Percentiles rank a stretch among this genome's conserved stretches.
These are phyloP conservation scores for Tolypeutes matacus DNA, from an alignment of 2,797 vertebrate species.

Conservation along the genomic window DNA sequence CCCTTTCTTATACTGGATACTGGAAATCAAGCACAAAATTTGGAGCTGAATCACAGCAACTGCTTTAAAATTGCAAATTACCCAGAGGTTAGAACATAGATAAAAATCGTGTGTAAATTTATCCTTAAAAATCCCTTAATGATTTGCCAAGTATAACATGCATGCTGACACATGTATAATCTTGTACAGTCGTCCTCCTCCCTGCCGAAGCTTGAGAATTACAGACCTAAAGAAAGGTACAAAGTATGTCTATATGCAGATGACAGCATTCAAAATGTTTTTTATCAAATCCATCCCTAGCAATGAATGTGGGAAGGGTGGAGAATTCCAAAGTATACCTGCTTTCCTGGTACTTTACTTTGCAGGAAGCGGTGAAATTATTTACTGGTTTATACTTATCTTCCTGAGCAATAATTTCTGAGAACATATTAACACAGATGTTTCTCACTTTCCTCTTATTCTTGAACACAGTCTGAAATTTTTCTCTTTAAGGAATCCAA, in stretches of 20 bases:
- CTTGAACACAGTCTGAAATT: neutral
- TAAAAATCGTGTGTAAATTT: neutral
- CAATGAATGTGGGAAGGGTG: neutral
- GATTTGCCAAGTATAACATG: neutral
- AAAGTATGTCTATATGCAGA: neutral
- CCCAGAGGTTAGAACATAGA: neutral
- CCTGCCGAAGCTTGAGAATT: slow-evolving; percentile 1
- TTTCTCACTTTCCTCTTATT: neutral
- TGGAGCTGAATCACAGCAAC: neutral
- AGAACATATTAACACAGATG: neutral
- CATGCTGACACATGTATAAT: neutral
- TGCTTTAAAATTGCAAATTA: slow-evolving; percentile 4
- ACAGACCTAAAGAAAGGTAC: neutral
- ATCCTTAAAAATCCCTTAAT: slow-evolving; percentile 34
- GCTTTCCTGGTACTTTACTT: neutral
- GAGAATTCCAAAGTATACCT: neutral
- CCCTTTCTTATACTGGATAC: neutral
- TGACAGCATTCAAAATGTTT: neutral
- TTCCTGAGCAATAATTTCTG: slow-evolving; percentile 6
- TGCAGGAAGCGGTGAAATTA: neutral
- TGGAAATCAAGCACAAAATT: neutral
- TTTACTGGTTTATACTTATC: neutral
- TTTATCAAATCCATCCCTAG: slow-evolving; percentile 15
- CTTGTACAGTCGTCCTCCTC: neutral
- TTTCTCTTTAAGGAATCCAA: neutral